A percentile compares a stretch with the other conserved stretches of the same genome.
Evolutionary conservation across 2,797 vertebrate species (phyloP).

Genomic region (Bryconaethiops microstoma): DNA sequence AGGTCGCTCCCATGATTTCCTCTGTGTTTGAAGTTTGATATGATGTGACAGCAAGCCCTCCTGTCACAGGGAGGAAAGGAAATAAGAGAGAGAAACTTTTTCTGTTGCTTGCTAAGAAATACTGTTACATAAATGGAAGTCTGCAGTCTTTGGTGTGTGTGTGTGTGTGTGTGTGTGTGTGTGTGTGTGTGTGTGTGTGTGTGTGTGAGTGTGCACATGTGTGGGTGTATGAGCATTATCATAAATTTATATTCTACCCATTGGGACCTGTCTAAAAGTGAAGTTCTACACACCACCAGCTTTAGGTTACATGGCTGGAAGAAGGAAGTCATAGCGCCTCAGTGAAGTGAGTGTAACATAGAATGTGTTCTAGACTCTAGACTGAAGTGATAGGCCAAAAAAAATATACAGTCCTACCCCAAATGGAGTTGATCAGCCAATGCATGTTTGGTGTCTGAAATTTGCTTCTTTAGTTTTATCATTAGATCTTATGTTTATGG

Average conservation of each 20-base stretch:
- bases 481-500: too few relatives aligned
- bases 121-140: slow-evolving; percentile 1
- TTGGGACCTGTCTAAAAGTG: slow-evolving; percentile 45
- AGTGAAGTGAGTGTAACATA: not conserved
- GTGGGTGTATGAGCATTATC: slow-evolving; percentile 11
- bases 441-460: not conserved
- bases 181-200: slow-evolving; percentile 8
- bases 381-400: not conserved
- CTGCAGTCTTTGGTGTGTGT: slow-evolving; percentile 5
- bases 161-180: not conserved
- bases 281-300: slow-evolving; percentile 19
- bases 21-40: slow-evolving; percentile 2
- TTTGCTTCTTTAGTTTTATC: too few relatives aligned
- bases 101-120: slow-evolving; percentile 4
- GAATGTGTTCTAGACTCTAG: not conserved
- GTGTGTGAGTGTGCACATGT: not conserved
- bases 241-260: slow-evolving; percentile 26
- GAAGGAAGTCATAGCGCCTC: not conserved
- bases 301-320: not conserved
- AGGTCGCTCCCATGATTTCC: not conserved
- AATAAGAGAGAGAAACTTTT: not conserved
- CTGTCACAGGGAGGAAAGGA: not conserved
- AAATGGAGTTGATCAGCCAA: not conserved
- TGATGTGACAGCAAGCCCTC: slow-evolving; percentile 30
- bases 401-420: too few relatives aligned